A percentile compares a stretch with the other conserved stretches of the same genome.
phyloP scores from a whole-genome alignment of 2,888 invertebrate genomes.

The Pammene fasciana region DNA sequence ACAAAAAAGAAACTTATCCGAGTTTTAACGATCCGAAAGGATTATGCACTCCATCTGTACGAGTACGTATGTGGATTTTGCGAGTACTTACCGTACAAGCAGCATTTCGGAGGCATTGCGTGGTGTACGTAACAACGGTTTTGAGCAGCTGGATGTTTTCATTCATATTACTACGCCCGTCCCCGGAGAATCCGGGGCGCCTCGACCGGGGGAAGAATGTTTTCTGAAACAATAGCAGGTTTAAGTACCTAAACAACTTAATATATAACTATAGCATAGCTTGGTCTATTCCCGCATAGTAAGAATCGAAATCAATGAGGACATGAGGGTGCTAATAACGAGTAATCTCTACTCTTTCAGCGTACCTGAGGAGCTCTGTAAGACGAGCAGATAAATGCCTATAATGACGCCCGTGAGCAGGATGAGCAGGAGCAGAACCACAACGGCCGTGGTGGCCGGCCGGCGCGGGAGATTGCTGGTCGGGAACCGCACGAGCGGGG shows the following conservation, averaged over 20 bases:
- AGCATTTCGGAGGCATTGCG: constrained; percentile 57
- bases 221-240: constrained; percentile 54
- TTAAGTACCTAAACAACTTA: too few species aligned
- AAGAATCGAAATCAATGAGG: too few species aligned
- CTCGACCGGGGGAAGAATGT: constrained; percentile 64
- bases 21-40: too few species aligned
- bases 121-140: constrained; percentile 55
- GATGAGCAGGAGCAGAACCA: constrained; percentile 59
- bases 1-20: too few species aligned
- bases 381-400: constrained; percentile 67
- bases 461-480: constrained; percentile 17
- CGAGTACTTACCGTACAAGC: constrained; percentile 50
- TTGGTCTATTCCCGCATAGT: too few species aligned
- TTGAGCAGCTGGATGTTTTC: constrained; percentile 19
- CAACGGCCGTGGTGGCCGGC: constrained; percentile 52
- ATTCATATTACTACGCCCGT: constrained; percentile 54
- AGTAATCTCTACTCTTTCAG: too few species aligned
- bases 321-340: too few species aligned
- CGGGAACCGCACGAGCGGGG: constrained; percentile 64
- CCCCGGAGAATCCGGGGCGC: constrained; percentile 56
- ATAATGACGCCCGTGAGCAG: constrained; percentile 66
- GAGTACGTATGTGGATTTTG: too few species aligned
- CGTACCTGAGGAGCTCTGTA: constrained; percentile 64
- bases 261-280: too few species aligned
- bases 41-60: too few species aligned